Evolutionary conservation across 2,888 invertebrate species (phyloP).

Genomic region (Ecliptopera silaceata): DNA sequence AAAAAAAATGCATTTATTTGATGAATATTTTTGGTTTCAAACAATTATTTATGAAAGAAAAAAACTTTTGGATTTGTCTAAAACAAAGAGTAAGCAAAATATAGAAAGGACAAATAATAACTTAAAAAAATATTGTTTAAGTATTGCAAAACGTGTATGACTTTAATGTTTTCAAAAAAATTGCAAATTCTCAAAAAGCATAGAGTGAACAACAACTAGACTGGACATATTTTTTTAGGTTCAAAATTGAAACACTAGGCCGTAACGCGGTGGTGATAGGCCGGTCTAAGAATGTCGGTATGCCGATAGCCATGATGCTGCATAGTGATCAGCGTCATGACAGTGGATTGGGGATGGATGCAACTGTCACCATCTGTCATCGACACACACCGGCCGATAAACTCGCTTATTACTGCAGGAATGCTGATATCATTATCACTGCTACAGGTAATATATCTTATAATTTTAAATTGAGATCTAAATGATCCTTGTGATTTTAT

Average conservation of each 20-base stretch:
- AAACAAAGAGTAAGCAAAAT: no score
- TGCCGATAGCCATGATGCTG: conserved; percentile 93
- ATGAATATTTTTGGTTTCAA: no score
- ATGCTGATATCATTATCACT: conserved; percentile 90
- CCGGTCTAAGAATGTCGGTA: conserved; percentile 95
- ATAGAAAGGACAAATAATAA: no score
- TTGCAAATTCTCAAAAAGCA: neutral
- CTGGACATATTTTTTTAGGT: conserved; percentile 70
- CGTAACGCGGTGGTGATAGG: conserved; percentile 95
- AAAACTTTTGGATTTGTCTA: no score
- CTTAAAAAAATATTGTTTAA: no score
- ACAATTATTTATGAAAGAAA: no score
- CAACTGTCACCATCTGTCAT: conserved; percentile 95
- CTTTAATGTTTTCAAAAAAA: no score
- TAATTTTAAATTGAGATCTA: no score
- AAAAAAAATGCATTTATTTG: no score
- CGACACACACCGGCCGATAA: conserved; percentile 92
- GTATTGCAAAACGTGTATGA: no score
- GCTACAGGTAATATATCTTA: conserved; percentile 83
- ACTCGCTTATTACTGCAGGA: conserved; percentile 85
- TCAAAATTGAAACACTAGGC: conserved; percentile 89
- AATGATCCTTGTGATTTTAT: no score
- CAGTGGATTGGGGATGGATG: conserved; percentile 88
- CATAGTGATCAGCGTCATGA: conserved; percentile 89
- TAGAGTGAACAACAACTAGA: conserved; percentile 6